Percentiles rank a stretch among this genome's conserved stretches.
Conservation (phyloP, 30 jellyfish, hydroid and myxozoan species). For the Chrysaora quinquecirrha region DNA sequence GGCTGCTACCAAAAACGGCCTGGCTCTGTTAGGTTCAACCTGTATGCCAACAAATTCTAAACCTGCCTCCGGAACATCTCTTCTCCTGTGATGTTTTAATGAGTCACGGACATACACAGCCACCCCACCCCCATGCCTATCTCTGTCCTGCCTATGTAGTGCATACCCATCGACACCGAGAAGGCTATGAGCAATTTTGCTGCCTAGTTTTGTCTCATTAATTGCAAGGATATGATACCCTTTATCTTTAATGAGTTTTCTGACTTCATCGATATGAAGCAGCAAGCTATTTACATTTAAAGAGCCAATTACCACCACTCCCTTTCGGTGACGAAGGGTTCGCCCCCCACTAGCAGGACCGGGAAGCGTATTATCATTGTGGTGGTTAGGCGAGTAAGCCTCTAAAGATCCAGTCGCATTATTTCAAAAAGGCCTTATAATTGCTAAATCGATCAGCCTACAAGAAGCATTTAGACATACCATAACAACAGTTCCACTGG, state of each 20-base stretch:
- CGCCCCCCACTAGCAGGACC: too few species aligned
- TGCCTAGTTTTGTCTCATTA: conserved; percentile 16
- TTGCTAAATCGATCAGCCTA: conserved; percentile 7
- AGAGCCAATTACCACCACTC: conserved; percentile 15
- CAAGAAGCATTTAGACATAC: background rate
- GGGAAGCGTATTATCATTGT: too few species aligned
- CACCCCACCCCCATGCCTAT: conserved; percentile 44
- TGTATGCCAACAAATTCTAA: conserved; percentile 18
- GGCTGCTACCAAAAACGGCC: conserved; percentile 14
- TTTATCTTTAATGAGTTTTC: conserved; percentile 3
- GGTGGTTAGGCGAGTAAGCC: too few species aligned
- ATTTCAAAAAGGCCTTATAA: conserved; percentile 2
- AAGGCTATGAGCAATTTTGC: conserved; percentile 28
- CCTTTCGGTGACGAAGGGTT: conserved; percentile 7
- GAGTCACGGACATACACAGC: conserved; percentile 39
- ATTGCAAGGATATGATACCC: conserved; percentile 19
- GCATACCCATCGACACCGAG: conserved; percentile 46
- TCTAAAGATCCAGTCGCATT: too few species aligned
- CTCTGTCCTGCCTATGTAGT: conserved; percentile 34
- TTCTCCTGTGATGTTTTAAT: conserved; percentile 23
- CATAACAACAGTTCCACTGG: background rate
- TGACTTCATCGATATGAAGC: conserved; percentile 33
- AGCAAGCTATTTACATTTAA: conserved; percentile 16
- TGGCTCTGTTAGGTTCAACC: conserved; percentile 21
- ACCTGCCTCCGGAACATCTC: conserved; percentile 21